Evolutionary conservation across 2,797 vertebrate genomes (phyloP).

Genomic region (Leptatherina wallacei): DNA sequence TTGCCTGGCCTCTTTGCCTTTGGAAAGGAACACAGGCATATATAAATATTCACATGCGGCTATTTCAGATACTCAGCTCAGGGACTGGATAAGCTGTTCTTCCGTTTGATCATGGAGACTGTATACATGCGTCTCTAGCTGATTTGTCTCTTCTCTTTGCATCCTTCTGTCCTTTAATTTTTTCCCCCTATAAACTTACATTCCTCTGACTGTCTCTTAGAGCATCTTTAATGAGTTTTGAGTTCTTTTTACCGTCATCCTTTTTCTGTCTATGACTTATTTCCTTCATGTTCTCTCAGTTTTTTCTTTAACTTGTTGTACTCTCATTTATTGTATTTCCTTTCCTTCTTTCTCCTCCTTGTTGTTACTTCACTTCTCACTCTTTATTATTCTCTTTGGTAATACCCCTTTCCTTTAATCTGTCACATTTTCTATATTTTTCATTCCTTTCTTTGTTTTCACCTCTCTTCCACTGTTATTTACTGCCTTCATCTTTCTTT

Average conservation of each 20-base stretch:
- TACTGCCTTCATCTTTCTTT: not conserved
- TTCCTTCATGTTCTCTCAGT: constrained; percentile 5
- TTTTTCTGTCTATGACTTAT: not conserved
- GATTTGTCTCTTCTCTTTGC: constrained; percentile 37
- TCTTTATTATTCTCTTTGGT: constrained; percentile 17
- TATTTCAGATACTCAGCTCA: constrained; percentile 77
- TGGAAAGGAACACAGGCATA: constrained; percentile 72
- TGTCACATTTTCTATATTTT: constrained; percentile 4
- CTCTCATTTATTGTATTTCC: constrained; percentile 9
- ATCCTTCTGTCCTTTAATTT: constrained; percentile 32
- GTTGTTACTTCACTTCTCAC: constrained; percentile 1
- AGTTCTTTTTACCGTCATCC: not conserved
- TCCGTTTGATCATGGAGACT: constrained; percentile 73
- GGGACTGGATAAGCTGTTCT: constrained; percentile 77
- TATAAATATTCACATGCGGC: constrained; percentile 80
- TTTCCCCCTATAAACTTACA: constrained; percentile 14
- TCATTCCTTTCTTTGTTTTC: not conserved
- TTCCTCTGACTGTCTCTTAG: constrained; percentile 12
- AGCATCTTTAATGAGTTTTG: constrained; percentile 1
- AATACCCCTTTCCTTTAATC: not conserved
- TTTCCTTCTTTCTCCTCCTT: not conserved
- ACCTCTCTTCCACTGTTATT: not conserved
- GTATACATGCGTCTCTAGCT: constrained; percentile 66
- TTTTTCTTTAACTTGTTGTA: constrained; percentile 8
- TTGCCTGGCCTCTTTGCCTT: constrained; percentile 76